Conservation (phyloP, 2,113 vertebrate species). For the Actenoides lindsayi region DNA sequence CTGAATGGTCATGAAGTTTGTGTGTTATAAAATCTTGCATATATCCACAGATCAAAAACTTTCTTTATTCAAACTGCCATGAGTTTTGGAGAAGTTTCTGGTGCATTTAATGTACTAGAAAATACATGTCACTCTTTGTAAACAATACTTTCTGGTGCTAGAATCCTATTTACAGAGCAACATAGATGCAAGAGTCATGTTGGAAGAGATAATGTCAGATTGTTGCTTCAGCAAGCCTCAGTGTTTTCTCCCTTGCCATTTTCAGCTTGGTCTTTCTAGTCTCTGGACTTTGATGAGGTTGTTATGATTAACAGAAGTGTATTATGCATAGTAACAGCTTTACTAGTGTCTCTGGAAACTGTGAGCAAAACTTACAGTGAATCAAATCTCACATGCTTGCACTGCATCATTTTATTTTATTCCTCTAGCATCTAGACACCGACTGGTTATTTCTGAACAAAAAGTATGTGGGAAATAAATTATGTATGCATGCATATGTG, state of each 20-base stretch:
- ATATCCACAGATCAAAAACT: not conserved
- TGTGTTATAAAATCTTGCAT: not conserved
- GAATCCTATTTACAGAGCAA: not conserved
- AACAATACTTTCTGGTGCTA: not conserved
- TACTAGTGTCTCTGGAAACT: not conserved
- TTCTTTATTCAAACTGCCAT: not conserved
- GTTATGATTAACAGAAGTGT: not conserved
- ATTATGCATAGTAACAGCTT: not conserved
- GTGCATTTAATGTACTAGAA: not conserved
- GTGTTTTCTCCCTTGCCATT: not conserved
- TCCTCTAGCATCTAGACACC: not conserved
- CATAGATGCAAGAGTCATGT: not conserved
- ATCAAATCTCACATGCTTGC: not conserved
- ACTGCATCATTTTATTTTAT: not conserved
- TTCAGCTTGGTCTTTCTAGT: not conserved
- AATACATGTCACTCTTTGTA: not conserved
- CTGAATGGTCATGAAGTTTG: not conserved
- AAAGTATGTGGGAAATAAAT: not conserved
- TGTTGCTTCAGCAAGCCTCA: not conserved
- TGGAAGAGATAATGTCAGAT: not conserved
- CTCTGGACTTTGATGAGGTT: not conserved
- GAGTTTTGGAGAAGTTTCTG: not conserved
- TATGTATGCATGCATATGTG: not conserved
- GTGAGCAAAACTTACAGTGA: not conserved
- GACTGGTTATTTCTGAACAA: not conserved